Base-by-base conservation (phyloP, 2,888 invertebrate species). In the Nesidiocoris tenuis region DNA sequence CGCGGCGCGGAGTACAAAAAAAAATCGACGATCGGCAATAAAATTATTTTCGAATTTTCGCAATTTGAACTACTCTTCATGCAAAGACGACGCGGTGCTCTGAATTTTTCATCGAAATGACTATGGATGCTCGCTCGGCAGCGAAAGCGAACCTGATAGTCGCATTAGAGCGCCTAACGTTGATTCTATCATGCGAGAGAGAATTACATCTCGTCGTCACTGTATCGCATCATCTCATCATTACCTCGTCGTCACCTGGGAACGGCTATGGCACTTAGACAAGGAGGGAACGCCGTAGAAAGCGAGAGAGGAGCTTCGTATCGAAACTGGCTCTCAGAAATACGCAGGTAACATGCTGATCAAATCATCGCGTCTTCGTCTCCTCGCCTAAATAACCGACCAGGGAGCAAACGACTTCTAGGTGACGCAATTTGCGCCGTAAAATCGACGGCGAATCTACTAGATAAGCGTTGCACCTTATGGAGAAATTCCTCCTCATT, bases 261-360 rank as follows among this genome's bases (percentile, higher is more conserved):
- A 39, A 39, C 39, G 12, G 3, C 39, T 39, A 39, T 12, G 39
- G 12, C 39, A 39, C 39, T 39, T 39, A 39, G 39, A 39, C 5
- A 39, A 12, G 12, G 39, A 39, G 39, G 39, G 39, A 39, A n/a
- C 39, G 5, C 12, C 5, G 12, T 39, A 39, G 39, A 39, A 39
- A 39, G 39, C 12, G 39, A 39, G 39, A 39, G 39, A 39, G 39
- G 12, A 39, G 12, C 39, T 39, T 39, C 39, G 12, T 39, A 39
- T 39, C 39, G 39, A 39, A 39, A 39, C 39, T 3, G 12, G 39
- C 39, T 12, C 70, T 59, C 59, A 57, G 70, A 70, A 70, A 70
- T 70, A 70, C 39, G 39, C 5, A 39, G 39, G 39, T 39, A 39
- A 39, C 39, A 70, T 70, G 70, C 57, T 70, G 59, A 70, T 70